A percentile compares a stretch with the other conserved stretches of the same genome.
These are phyloP conservation scores for Melanotaenia duboulayi DNA, from an alignment of 2,113 vertebrate species.

Conservation along the genomic window DNA sequence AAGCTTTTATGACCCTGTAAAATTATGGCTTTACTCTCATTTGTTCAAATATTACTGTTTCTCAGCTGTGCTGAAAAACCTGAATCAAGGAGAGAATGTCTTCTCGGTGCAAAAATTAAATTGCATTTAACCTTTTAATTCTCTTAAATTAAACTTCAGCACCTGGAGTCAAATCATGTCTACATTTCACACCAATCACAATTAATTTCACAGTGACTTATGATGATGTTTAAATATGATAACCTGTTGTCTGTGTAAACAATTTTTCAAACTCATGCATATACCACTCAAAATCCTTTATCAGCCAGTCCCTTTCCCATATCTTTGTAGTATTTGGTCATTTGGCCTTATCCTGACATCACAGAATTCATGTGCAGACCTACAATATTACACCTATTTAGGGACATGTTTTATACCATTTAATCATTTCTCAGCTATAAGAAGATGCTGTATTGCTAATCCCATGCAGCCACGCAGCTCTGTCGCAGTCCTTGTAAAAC, in stretches of 20 bases:
- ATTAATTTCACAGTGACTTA: constrained; percentile 12
- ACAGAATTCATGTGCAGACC: not conserved
- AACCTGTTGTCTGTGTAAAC: not conserved
- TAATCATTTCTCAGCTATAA: not conserved
- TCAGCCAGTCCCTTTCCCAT: no score
- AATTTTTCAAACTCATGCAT: not conserved
- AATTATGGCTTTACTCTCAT: constrained; percentile 58
- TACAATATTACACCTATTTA: not conserved
- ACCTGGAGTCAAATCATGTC: not conserved
- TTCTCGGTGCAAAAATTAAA: constrained; percentile 19
- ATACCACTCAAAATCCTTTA: no score
- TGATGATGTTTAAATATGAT: constrained; percentile 2
- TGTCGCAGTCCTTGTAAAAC: not conserved
- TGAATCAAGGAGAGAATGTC: constrained; percentile 11
- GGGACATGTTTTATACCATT: no score
- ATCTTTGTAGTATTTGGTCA: not conserved
- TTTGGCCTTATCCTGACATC: not conserved
- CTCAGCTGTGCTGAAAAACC: constrained; percentile 13
- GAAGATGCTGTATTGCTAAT: not conserved
- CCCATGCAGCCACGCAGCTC: no score
- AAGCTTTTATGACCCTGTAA: constrained; percentile 64
- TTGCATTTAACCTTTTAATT: constrained; percentile 5
- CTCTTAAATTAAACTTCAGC: constrained; percentile 20
- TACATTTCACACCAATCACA: constrained; percentile 11
- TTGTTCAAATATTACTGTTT: constrained; percentile 65